These are phyloP conservation scores for Tadarida brasiliensis DNA, from an alignment of 2,797 vertebrate species.

Conservation along the genomic window DNA sequence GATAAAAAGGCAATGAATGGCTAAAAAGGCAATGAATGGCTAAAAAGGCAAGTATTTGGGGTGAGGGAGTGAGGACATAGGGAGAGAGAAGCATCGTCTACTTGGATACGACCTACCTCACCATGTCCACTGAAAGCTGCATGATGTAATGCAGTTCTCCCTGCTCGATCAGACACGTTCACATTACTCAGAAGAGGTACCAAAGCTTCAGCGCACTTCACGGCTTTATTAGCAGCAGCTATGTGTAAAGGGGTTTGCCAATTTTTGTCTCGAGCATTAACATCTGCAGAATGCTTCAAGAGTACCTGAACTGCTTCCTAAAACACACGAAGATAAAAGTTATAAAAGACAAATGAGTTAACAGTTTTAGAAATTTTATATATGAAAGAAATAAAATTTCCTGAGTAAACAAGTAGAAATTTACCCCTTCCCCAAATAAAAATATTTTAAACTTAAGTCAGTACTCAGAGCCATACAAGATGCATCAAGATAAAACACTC, in stretches of 20 bases:
- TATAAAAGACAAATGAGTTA: conserved; percentile 55
- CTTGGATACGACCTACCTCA: conserved; percentile 90
- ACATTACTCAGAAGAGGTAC: conserved; percentile 98
- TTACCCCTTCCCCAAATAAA: not conserved
- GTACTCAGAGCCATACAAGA: conserved; percentile 56
- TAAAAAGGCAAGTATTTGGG: not conserved
- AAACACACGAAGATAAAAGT: conserved; percentile 70
- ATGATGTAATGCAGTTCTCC: conserved; percentile 97
- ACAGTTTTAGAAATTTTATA: conserved; percentile 39
- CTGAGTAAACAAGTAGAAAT: conserved; percentile 30
- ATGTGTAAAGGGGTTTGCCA: conserved; percentile 99
- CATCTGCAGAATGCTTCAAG: conserved; percentile 98
- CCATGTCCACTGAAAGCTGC: conserved; percentile 98
- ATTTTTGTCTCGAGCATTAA: conserved; percentile 98
- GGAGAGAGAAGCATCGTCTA: not conserved
- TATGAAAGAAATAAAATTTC: not conserved
- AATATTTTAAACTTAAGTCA: conserved; percentile 47
- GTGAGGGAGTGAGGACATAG: too few relatives aligned
- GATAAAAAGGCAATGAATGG: not conserved
- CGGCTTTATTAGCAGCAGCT: conserved; percentile 97
- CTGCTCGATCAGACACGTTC: conserved; percentile 97
- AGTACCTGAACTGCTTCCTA: conserved; percentile 98
- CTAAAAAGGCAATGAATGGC: not conserved
- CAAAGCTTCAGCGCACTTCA: conserved; percentile 97
- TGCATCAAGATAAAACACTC: not conserved